Conservation (phyloP, 2,113 vertebrate species). For the Pseudorhombus dupliciocellatus region DNA sequence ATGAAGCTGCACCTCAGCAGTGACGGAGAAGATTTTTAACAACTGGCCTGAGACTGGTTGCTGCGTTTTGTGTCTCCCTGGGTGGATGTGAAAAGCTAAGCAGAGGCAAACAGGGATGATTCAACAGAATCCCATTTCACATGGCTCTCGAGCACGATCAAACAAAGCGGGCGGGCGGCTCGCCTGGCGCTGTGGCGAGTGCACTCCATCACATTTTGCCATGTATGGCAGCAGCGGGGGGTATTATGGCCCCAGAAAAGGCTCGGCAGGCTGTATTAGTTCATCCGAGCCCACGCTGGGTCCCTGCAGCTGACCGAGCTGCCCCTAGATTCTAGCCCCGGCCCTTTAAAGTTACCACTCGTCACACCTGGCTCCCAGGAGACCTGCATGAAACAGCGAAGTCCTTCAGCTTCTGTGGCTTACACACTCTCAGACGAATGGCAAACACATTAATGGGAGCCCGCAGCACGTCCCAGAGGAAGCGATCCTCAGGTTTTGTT, state of each 20-base stretch:
- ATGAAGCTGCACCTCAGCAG: no score
- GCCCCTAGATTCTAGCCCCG: conserved; percentile 65
- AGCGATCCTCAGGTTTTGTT: background rate
- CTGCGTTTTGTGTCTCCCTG: no score
- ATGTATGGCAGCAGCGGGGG: conserved; percentile 23
- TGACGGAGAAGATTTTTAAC: no score
- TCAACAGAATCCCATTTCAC: background rate
- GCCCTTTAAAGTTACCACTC: conserved; percentile 30
- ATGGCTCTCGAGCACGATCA: background rate
- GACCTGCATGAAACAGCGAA: background rate
- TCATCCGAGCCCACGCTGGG: conserved; percentile 54
- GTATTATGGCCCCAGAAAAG: conserved; percentile 1
- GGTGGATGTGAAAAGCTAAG: background rate
- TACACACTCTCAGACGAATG: background rate
- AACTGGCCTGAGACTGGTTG: no score
- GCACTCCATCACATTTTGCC: conserved; percentile 38
- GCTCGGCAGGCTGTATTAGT: conserved; percentile 43
- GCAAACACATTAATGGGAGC: background rate
- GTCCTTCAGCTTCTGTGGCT: background rate
- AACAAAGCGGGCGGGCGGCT: background rate
- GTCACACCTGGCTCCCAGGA: conserved; percentile 44
- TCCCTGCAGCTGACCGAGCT: conserved; percentile 53
- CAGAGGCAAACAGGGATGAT: background rate
- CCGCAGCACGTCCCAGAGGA: conserved; percentile 12
- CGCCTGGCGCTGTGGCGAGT: background rate